Evolutionary conservation across 1,140 invertebrate species (phyloP).

Genomic region (Trichogramma pretiosum): DNA sequence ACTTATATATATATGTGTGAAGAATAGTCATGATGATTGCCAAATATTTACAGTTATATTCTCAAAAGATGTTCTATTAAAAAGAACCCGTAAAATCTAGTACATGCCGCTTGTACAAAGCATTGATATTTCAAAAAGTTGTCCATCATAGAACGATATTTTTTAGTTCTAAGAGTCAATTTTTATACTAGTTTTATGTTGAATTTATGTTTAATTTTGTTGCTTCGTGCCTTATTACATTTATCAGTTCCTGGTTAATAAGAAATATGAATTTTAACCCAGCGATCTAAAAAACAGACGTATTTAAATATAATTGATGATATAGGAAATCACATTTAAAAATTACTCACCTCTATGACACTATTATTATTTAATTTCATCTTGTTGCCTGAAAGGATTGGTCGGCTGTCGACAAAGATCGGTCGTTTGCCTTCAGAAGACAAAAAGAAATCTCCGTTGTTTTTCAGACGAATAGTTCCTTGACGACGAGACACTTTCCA

Average conservation of each 20-base stretch:
- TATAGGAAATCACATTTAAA: neutral
- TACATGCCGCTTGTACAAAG: too few relatives aligned
- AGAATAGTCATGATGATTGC: too few relatives aligned
- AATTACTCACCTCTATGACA: conserved; percentile 73
- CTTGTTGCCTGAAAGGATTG: conserved; percentile 78
- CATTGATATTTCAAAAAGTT: neutral
- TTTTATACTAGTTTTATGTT: too few relatives aligned
- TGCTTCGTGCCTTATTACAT: conserved; percentile 72
- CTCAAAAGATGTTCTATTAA: too few relatives aligned
- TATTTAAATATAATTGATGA: neutral
- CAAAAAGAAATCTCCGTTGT: conserved; percentile 89
- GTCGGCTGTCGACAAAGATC: conserved; percentile 87
- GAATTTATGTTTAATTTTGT: conserved; percentile 57
- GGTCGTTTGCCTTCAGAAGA: conserved; percentile 91
- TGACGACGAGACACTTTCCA: conserved; percentile 79
- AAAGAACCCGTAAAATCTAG: too few relatives aligned
- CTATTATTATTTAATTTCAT: conserved; percentile 85
- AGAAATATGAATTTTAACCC: conserved; percentile 86
- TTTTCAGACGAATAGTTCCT: conserved; percentile 80
- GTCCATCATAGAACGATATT: neutral
- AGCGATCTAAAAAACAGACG: conserved; percentile 59
- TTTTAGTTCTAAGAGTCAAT: neutral
- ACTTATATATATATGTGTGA: too few relatives aligned
- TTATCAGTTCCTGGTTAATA: conserved; percentile 86
- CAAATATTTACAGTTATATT: too few relatives aligned